Base-by-base conservation (phyloP, 2,888 invertebrate genomes). In the Chymomyza amoena region DNA sequence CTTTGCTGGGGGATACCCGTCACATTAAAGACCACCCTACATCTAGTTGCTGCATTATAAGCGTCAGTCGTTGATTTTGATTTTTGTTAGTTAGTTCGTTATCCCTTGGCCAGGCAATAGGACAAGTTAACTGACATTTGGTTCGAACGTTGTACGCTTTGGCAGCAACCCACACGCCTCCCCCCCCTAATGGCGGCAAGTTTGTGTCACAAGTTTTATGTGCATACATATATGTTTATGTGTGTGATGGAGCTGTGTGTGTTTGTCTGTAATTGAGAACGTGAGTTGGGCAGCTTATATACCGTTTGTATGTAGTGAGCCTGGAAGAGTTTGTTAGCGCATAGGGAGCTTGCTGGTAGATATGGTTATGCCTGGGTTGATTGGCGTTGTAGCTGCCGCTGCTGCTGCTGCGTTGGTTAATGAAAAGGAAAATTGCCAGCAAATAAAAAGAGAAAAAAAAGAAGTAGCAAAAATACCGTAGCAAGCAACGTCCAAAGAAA, bases 31-130 rank as follows among this genome's bases (percentile, higher is more conserved):
- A 39, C 39, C 6, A 39, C 39, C 39, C 39, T 45, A 13, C 4
- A 13, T 10, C 13, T 13, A 10, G 13, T 2, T 45, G 39, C 39
- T 4, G 39, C 39, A 45, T 45, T 45, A 13, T 45, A 13, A 13
- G 13, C 39, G 13, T 13, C 60, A 60, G 64, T 69, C 72, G 74
- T 75, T 78, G 80, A 79, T 80, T 82, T 79, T 73, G 67, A 69
- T 45, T 81, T 79, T 85, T 81, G 82, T 79, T 82, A 81, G 79
- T 76, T 81, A 83, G 85, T 83, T 85, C 79, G 78, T 81, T 85
- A 83, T 84, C 83, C 82, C 51, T 16, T 52, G 52, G 68, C 73
- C 73, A 54, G 61, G 54, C 50, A 64, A 65, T 60, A 36, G 54
- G 54, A 16, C 54, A 54, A 54, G 18, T 5, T 15, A 52, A 16